A percentile compares a stretch with the other conserved stretches of the same genome.
Evolutionary conservation across 2,797 vertebrate genomes (phyloP).

Genomic region (Cynopterus sphinx): DNA sequence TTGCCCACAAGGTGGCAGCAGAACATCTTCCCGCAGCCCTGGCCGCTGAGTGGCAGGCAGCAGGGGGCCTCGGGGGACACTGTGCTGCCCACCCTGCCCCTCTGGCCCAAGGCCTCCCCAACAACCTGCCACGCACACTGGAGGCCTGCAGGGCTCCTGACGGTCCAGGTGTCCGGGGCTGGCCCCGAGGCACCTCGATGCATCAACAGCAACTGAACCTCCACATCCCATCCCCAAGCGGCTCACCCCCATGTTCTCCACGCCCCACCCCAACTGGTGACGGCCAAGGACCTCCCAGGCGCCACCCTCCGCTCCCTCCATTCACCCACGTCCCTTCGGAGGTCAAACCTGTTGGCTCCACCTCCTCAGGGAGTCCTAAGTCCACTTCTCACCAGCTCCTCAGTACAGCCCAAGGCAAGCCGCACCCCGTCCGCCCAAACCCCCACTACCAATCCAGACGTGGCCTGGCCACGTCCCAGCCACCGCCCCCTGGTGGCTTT

Average conservation of each 20-base stretch:
- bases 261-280: background rate
- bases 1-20: constrained; percentile 76
- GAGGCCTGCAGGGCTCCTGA: background rate
- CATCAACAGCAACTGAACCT: too few relatives aligned
- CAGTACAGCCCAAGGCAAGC: background rate
- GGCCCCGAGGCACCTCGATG: background rate
- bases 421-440: too few relatives aligned
- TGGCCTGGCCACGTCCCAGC: background rate
- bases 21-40: background rate
- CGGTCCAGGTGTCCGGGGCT: background rate
- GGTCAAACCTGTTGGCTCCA: background rate
- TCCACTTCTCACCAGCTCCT: background rate
- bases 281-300: background rate
- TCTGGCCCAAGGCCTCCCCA: background rate
- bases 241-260: background rate
- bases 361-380: background rate
- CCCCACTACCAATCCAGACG: background rate
- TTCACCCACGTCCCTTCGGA: background rate
- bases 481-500: background rate
- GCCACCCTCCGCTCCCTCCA: background rate
- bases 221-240: background rate
- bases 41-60: fast-evolving
- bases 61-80: too few relatives aligned
- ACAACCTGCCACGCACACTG: fast-evolving
- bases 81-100: background rate